Evolutionary conservation across 2,113 vertebrate species (phyloP), one percentile per base, ranked within the genome.

Genomic region (Ceuthmochares aereus): DNA sequence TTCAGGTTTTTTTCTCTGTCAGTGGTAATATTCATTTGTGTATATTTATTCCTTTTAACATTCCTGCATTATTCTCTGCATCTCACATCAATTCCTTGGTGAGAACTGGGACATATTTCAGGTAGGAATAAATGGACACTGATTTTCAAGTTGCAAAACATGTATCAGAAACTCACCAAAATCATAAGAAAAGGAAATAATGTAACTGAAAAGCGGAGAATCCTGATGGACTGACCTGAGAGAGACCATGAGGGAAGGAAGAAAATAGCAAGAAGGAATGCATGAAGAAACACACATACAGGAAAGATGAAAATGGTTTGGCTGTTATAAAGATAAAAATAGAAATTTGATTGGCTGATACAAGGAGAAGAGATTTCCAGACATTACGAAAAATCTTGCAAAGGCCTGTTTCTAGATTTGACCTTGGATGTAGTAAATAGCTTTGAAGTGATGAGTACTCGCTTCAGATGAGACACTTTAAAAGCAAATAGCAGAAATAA

Each of bases 401-500:
- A 68, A 75, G 32, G 47, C 8, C 4, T 82, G 1, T 42, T 66
- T 82, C 34, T 81, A 74, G 13, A 78, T 82, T 70, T 87, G 52
- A 72, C 9, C 21, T 72, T 49, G 23, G 26, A 10, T 55, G 56
- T 2, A 58, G 10, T 13, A 81, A 64, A 84, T 47, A 89, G 13
- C 17, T 22, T 59, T 52, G 19, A 3, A 55, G 14, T 34, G 16
- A 52, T 36, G 15, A 42, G 6, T 10, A 40, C 5, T 63, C 20
- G 25, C 37, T 75, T 82, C 19, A 68, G 32, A 68, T 36, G 37
- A 87, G 32, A 90, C 32, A 43, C 26, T 92, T 96, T 34, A 78
- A 88, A 97, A 94, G 40, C n/a, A 87, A 95, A 72, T 63, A 94
- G 56, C 45, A 87, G 89, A 96, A 93, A 74, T 42, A 87, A 14